These are phyloP conservation scores for Pangasius larnaudii DNA, from an alignment of 2,797 vertebrate species.

Conservation along the genomic window DNA sequence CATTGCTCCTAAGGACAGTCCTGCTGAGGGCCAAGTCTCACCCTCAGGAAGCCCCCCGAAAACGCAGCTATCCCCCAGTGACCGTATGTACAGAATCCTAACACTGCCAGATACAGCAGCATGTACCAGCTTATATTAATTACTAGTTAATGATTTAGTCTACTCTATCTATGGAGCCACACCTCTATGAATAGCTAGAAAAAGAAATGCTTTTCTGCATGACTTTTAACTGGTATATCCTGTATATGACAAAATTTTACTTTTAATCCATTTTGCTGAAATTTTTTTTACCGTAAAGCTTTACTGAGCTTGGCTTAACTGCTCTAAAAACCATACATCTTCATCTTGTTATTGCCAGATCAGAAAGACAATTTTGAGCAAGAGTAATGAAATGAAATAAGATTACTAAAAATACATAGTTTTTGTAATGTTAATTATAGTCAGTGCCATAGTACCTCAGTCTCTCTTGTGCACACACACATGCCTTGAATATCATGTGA, in stretches of 20 bases:
- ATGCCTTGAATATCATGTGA: neutral
- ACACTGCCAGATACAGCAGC: neutral
- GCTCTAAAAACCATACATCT: neutral
- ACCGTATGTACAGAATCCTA: constrained; percentile 67
- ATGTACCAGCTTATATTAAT: neutral
- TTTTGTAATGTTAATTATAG: neutral
- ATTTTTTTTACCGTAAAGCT: neutral
- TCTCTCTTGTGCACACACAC: neutral
- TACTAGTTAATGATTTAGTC: neutral
- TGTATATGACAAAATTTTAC: neutral
- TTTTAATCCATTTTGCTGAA: neutral
- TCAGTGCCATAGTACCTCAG: neutral
- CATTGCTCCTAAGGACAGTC: constrained; percentile 84
- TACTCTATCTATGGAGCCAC: neutral
- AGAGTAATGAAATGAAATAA: neutral
- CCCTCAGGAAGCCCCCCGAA: constrained; percentile 72
- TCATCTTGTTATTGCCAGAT: neutral
- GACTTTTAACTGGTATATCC: neutral
- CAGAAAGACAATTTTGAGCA: neutral
- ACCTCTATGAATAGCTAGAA: neutral
- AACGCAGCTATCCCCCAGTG: constrained; percentile 76
- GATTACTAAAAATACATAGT: neutral
- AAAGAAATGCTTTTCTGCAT: neutral
- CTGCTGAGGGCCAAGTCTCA: constrained; percentile 81
- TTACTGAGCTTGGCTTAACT: neutral